phyloP scores from a whole-genome alignment of 2,888 invertebrate genomes.

The Lepidocyrtoides sp. region DNA sequence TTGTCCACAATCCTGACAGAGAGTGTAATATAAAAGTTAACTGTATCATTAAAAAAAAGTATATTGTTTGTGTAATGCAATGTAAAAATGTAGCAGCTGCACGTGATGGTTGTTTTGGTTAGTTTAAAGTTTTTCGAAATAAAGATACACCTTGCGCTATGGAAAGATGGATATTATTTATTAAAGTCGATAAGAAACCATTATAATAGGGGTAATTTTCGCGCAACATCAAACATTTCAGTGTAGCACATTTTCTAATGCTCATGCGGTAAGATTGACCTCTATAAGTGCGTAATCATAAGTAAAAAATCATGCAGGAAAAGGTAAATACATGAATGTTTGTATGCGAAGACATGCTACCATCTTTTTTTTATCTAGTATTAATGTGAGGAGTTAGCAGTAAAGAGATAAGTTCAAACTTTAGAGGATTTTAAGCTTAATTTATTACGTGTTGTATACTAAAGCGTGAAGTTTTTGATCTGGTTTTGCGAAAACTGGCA shows the following conservation, averaged over 20 bases:
- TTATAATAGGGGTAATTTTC: not conserved
- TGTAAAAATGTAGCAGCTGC: not conserved
- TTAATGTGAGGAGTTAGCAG: constrained; percentile 48
- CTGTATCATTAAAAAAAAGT: not conserved
- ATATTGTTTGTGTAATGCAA: not conserved
- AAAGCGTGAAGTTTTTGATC: constrained; percentile 42
- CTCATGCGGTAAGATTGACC: too few relatives aligned
- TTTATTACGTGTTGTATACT: constrained; percentile 36
- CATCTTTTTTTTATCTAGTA: constrained; percentile 30
- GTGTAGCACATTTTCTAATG: too few relatives aligned
- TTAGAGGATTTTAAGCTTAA: constrained; percentile 10
- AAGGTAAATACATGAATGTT: constrained; percentile 52
- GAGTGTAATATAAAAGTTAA: not conserved
- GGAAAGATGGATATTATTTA: not conserved
- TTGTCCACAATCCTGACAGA: not conserved
- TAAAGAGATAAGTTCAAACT: not conserved
- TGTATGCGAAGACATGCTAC: constrained; percentile 57
- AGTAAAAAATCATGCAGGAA: not conserved
- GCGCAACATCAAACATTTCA: too few relatives aligned
- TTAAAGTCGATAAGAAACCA: not conserved
- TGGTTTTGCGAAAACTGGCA: constrained; percentile 57
- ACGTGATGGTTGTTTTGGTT: too few relatives aligned
- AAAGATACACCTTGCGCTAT: not conserved
- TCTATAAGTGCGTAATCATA: too few relatives aligned
- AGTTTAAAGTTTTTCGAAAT: not conserved